A percentile compares a stretch with the other conserved stretches of the same genome.
Evolutionary conservation across 2,797 vertebrate species (phyloP).

Genomic region (Sebastes aleutianus): DNA sequence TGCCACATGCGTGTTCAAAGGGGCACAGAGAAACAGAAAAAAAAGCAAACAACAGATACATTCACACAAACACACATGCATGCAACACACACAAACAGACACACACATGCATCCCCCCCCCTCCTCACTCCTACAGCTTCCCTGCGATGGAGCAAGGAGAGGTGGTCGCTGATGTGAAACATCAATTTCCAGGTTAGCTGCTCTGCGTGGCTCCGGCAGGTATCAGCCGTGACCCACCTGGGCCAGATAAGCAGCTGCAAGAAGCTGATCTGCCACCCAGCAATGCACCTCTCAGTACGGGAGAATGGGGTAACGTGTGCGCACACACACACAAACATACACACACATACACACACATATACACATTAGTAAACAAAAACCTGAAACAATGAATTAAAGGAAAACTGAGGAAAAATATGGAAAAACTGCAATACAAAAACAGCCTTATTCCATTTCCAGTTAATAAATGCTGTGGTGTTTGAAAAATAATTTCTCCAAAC

Average conservation of each 20-base stretch:
- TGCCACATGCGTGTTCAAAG: background rate
- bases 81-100: conserved; percentile 2
- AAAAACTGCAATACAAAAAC: background rate
- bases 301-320: conserved; percentile 28
- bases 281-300: conserved; percentile 47
- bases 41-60: background rate
- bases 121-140: conserved; percentile 45
- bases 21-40: conserved; percentile 7
- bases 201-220: conserved; percentile 83
- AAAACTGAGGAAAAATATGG: background rate
- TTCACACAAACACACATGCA: conserved; percentile 18
- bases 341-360: background rate
- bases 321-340: background rate
- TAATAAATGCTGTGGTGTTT: background rate
- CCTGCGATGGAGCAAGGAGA: conserved; percentile 75
- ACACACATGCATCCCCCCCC: conserved; percentile 3
- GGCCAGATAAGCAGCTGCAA: conserved; percentile 85
- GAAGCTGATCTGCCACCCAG: conserved; percentile 79
- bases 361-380: conserved; percentile 25
- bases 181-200: conserved; percentile 89
- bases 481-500: conserved; percentile 3
- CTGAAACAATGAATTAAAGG: conserved; percentile 24
- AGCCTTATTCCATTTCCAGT: background rate
- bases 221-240: conserved; percentile 87
- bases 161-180: conserved; percentile 85